Conservation (phyloP, 2,797 vertebrate species). For the Galago senegalensis region DNA sequence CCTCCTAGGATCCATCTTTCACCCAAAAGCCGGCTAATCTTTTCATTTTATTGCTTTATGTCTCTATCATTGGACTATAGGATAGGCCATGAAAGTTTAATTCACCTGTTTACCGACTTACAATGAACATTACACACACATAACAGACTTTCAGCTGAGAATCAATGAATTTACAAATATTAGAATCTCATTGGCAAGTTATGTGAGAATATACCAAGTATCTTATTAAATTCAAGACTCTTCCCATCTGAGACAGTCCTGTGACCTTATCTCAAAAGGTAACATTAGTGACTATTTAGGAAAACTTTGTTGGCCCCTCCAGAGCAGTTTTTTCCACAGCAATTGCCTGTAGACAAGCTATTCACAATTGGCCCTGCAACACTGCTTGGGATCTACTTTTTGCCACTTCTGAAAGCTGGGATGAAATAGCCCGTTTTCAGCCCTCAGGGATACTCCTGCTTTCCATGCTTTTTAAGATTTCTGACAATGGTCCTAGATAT, state of each 20-base stretch:
- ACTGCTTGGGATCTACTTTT: not conserved
- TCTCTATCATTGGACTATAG: not conserved
- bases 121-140: not conserved
- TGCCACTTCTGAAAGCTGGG: not conserved
- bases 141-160: not conserved
- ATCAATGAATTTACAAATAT: not conserved
- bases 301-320: not conserved
- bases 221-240: not conserved
- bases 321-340: not conserved
- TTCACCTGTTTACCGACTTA: not conserved
- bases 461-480: not conserved
- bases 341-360: constrained; percentile 3
- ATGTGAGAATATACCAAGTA: not conserved
- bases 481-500: not conserved
- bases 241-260: not conserved
- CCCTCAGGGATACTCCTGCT: not conserved
- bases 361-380: not conserved
- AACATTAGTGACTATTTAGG: not conserved
- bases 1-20: not conserved
- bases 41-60: constrained; percentile 10
- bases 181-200: constrained; percentile 7
- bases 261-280: constrained; percentile 9
- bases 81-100: not conserved
- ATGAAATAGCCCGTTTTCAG: not conserved
- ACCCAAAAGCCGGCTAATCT: not conserved